phyloP scores from a whole-genome alignment of 1,140 invertebrate species.

The Cydia strobilella region DNA sequence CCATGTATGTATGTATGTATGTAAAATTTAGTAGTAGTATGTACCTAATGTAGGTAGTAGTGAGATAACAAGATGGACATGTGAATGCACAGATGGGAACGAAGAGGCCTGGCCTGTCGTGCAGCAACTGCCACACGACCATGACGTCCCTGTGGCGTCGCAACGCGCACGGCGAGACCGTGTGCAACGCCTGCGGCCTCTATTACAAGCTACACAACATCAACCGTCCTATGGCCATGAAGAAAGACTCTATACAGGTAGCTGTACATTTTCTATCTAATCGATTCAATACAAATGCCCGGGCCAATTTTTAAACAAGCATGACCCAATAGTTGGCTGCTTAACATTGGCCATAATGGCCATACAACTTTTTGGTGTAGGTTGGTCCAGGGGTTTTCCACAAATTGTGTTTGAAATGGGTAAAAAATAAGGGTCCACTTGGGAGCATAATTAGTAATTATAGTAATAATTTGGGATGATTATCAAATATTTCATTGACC shows the following conservation, averaged over 20 bases:
- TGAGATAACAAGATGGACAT: background rate
- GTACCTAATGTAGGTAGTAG: background rate
- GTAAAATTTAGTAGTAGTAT: constrained; percentile 1
- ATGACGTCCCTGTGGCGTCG: constrained; percentile 95
- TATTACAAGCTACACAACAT: constrained; percentile 96
- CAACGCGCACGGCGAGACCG: constrained; percentile 92
- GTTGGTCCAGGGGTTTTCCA: too few relatives aligned
- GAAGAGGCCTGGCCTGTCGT: constrained; percentile 90
- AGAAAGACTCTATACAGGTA: constrained; percentile 96
- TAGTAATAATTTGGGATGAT: too few relatives aligned
- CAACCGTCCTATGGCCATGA: constrained; percentile 94
- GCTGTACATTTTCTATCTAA: background rate
- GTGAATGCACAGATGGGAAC: constrained; percentile 82
- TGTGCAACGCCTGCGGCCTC: constrained; percentile 97
- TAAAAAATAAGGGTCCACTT: too few relatives aligned
- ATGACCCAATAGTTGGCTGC: too few relatives aligned
- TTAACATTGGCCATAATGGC: too few relatives aligned
- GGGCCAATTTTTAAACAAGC: background rate
- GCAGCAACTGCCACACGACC: constrained; percentile 94
- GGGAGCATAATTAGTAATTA: too few relatives aligned
- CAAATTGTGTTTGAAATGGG: too few relatives aligned
- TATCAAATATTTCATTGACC: too few relatives aligned
- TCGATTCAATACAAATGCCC: background rate
- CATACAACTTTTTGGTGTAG: too few relatives aligned
- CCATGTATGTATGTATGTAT: too few relatives aligned